phyloP scores from a whole-genome alignment of 2,113 vertebrate species.

The Paramisgurnus dabryanus region DNA sequence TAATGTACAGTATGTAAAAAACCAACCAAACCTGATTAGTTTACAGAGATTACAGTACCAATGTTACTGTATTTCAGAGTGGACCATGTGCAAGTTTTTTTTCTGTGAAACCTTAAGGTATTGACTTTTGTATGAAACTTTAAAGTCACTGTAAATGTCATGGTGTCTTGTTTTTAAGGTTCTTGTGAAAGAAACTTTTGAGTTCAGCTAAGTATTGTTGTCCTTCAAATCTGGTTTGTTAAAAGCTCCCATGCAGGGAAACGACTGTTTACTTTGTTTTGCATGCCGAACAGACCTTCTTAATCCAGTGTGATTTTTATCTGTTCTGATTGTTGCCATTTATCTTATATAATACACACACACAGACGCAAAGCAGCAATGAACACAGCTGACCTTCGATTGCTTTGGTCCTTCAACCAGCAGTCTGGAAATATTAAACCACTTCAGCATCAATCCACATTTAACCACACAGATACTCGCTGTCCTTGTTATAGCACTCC shows the following conservation, averaged over 20 bases:
- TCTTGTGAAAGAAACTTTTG: background rate
- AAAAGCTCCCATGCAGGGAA: background rate
- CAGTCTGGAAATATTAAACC: conserved; percentile 16
- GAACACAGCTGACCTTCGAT: too few species aligned
- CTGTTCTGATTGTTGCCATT: conserved; percentile 31
- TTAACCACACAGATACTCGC: background rate
- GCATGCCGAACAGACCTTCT: conserved; percentile 17
- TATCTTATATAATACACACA: background rate
- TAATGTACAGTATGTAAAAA: too few species aligned
- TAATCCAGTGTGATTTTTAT: background rate
- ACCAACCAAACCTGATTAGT: background rate
- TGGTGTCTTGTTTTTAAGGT: conserved; percentile 9
- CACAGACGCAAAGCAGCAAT: background rate
- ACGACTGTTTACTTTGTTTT: background rate
- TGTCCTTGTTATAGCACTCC: background rate
- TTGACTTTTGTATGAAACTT: conserved; percentile 20
- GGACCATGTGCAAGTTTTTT: background rate
- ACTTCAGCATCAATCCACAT: background rate
- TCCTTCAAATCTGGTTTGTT: conserved; percentile 24
- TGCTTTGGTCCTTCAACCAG: conserved; percentile 7
- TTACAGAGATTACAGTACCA: background rate
- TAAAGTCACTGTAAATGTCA: conserved; percentile 7
- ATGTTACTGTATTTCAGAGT: background rate
- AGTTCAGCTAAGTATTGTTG: background rate
- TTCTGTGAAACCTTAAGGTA: background rate